phyloP scores from a whole-genome alignment of 37 sponge, comb jelly and placozoan genomes.

The Agelas oroides region DNA sequence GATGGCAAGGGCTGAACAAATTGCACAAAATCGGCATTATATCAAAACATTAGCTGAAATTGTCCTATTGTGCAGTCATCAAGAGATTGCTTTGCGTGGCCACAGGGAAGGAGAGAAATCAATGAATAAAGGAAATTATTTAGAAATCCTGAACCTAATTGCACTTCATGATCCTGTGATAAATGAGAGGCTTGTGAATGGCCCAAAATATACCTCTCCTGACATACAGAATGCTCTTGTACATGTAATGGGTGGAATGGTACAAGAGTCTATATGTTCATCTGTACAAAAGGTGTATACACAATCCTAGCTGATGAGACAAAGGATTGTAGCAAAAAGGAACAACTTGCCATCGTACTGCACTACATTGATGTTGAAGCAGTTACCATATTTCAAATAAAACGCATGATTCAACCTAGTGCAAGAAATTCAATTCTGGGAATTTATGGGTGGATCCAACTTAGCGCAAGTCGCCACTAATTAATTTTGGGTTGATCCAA shows the following conservation, averaged over 20 bases:
- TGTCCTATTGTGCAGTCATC: constrained; percentile 67
- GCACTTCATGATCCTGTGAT: constrained; percentile 36
- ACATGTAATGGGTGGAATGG: too few relatives aligned
- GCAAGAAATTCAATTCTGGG: too few relatives aligned
- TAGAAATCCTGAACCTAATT: constrained; percentile 53
- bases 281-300: constrained; percentile 55
- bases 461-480: too few relatives aligned
- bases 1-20: constrained; percentile 36
- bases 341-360: constrained; percentile 70
- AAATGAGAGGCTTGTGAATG: too few relatives aligned
- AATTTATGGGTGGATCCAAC: too few relatives aligned
- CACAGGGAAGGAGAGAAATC: constrained; percentile 69
- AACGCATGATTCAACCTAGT: too few relatives aligned
- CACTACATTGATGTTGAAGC: constrained; percentile 71
- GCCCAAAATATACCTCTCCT: too few relatives aligned
- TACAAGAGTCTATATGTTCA: too few relatives aligned
- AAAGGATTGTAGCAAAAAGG: constrained; percentile 67
- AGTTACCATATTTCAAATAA: too few relatives aligned
- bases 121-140: constrained; percentile 72
- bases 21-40: constrained; percentile 63
- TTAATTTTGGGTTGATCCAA: too few relatives aligned
- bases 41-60: constrained; percentile 69
- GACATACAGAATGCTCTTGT: too few relatives aligned
- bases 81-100: constrained; percentile 71
- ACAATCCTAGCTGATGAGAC: too few relatives aligned